Conservation (phyloP, 2,797 vertebrate species). For the Macrochelys suwanniensis region DNA sequence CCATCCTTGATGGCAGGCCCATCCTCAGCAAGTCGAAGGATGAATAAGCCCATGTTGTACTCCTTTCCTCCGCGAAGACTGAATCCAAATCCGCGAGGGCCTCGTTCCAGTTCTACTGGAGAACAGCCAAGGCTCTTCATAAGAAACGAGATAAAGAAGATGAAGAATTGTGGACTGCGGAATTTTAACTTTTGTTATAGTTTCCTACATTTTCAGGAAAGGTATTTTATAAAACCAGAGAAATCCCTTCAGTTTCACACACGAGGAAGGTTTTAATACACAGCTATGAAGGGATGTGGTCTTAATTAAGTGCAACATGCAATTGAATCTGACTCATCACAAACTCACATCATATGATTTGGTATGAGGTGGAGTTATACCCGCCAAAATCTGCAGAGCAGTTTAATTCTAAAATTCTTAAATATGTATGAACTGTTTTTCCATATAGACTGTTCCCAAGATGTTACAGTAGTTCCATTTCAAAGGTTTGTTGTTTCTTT, state of each 20-base stretch:
- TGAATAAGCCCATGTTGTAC: constrained; percentile 99
- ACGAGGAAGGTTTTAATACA: background rate
- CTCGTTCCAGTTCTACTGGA: constrained; percentile 93
- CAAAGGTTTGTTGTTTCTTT: background rate
- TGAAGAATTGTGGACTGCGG: background rate
- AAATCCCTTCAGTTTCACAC: no score
- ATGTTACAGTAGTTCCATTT: fast-evolving
- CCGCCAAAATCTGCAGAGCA: background rate
- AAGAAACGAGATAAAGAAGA: background rate
- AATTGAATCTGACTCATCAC: background rate
- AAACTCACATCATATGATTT: fast-evolving
- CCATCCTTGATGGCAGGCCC: constrained; percentile 95
- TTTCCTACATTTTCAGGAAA: background rate
- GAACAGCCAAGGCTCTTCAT: constrained; percentile 88
- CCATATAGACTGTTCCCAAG: background rate
- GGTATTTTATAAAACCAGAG: background rate
- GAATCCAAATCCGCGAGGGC: constrained; percentile 95
- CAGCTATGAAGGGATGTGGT: background rate
- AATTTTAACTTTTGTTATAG: background rate
- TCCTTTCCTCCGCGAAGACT: constrained; percentile 97
- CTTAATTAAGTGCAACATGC: background rate
- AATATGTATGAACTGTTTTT: fast-evolving
- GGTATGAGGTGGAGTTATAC: background rate
- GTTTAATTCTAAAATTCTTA: background rate
- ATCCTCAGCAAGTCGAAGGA: constrained; percentile 95